phyloP scores from a whole-genome alignment of 2,113 vertebrate species.

The Aptenodytes patagonicus region DNA sequence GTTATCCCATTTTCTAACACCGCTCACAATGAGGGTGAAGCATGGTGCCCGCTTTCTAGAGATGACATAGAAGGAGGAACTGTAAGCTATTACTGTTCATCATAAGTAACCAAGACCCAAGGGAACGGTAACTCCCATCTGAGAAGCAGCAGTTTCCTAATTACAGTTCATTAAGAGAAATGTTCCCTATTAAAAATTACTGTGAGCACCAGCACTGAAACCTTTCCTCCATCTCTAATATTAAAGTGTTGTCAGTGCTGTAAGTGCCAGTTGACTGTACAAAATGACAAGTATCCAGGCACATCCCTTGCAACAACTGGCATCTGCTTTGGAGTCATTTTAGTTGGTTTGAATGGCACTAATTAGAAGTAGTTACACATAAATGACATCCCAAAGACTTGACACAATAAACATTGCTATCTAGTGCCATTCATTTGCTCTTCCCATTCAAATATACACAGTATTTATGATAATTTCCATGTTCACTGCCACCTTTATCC shows the following conservation, averaged over 20 bases:
- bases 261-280: constrained; percentile 21
- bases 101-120: not conserved
- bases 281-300: constrained; percentile 50
- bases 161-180: not conserved
- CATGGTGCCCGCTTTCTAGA: not conserved
- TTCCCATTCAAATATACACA: constrained; percentile 47
- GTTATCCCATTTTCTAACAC: not conserved
- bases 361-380: constrained; percentile 68
- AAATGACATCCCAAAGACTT: constrained; percentile 66
- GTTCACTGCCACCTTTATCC: constrained; percentile 59
- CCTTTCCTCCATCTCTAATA: not conserved
- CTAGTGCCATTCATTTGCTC: constrained; percentile 64
- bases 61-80: not conserved
- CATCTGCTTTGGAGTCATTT: constrained; percentile 59
- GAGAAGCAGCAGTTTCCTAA: not conserved
- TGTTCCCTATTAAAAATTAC: not conserved
- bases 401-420: constrained; percentile 64
- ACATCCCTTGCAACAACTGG: constrained; percentile 58
- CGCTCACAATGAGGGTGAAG: not conserved
- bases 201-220: not conserved
- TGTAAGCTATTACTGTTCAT: not conserved
- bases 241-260: not conserved
- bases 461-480: constrained; percentile 60
- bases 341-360: constrained; percentile 67
- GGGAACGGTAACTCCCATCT: not conserved